Conservation (phyloP, 2,113 vertebrate species). For the Antigone vipio region DNA sequence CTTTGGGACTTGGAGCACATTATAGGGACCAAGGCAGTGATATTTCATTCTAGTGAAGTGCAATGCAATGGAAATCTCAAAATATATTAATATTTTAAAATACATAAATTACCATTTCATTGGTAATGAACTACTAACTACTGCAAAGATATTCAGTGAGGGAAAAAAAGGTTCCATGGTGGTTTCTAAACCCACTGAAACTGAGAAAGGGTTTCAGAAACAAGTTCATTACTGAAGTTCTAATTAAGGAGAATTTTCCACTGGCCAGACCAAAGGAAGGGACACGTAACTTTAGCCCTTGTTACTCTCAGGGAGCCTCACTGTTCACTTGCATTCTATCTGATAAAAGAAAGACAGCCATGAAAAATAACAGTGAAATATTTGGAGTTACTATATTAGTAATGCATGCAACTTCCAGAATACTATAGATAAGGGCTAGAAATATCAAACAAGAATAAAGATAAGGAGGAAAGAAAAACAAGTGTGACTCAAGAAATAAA, state of each 20-base stretch:
- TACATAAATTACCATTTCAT: background rate
- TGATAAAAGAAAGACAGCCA: slow-evolving; percentile 21
- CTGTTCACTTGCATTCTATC: background rate
- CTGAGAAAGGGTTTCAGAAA: background rate
- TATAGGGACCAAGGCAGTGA: background rate
- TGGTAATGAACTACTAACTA: background rate
- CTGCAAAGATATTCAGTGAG: background rate
- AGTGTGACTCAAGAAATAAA: slow-evolving; percentile 20
- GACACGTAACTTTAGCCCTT: background rate
- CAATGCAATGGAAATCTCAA: background rate
- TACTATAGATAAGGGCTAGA: slow-evolving; percentile 6
- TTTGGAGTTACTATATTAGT: slow-evolving; percentile 3
- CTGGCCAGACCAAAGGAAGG: background rate
- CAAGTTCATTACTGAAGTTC: background rate
- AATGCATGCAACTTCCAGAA: slow-evolving; percentile 33
- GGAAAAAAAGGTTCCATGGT: background rate
- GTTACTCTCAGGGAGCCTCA: background rate
- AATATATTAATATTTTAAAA: background rate
- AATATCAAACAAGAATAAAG: slow-evolving; percentile 44
- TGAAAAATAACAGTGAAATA: slow-evolving; percentile 41
- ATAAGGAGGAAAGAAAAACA: slow-evolving; percentile 38
- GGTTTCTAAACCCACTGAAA: background rate
- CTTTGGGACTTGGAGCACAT: background rate
- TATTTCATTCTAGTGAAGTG: background rate
- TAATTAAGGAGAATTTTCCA: background rate